Evolutionary conservation across 64 coral and sea anemone genomes (phyloP).

Genomic region (Stichodactyla mertensii): DNA sequence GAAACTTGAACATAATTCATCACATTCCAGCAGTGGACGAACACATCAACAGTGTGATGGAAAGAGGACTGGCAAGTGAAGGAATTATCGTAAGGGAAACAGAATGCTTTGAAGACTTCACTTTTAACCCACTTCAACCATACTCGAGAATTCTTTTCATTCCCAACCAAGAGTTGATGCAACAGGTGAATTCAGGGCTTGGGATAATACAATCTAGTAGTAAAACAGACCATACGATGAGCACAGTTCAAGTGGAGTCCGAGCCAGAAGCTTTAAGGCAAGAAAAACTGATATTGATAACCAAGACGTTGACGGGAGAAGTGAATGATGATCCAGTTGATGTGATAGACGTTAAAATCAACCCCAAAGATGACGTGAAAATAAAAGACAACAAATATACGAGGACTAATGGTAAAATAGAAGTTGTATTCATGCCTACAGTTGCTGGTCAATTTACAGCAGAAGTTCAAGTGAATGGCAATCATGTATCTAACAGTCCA

Average conservation of each 20-base stretch:
- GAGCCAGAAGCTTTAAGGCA: not conserved
- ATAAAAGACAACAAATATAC: not conserved
- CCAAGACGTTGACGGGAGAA: not conserved
- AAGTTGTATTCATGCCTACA: not conserved
- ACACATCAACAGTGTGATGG: no score
- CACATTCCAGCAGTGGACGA: no score
- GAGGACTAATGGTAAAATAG: no score
- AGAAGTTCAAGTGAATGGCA: no score
- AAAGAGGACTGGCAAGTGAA: not conserved
- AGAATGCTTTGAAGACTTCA: not conserved
- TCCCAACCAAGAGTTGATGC: not conserved
- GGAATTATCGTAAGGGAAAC: not conserved
- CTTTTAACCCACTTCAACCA: no score
- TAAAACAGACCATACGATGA: not conserved
- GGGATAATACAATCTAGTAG: not conserved
- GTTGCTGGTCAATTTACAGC: not conserved
- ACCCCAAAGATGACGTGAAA: not conserved
- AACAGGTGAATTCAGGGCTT: not conserved
- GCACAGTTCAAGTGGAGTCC: not conserved
- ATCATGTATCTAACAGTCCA: no score
- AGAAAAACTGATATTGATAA: not conserved
- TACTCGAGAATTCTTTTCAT: not conserved
- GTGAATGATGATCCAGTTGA: not conserved
- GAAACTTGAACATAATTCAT: no score
- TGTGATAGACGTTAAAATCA: not conserved